Conservation (phyloP, 2,888 invertebrate species). For the Eledona agricola region DNA sequence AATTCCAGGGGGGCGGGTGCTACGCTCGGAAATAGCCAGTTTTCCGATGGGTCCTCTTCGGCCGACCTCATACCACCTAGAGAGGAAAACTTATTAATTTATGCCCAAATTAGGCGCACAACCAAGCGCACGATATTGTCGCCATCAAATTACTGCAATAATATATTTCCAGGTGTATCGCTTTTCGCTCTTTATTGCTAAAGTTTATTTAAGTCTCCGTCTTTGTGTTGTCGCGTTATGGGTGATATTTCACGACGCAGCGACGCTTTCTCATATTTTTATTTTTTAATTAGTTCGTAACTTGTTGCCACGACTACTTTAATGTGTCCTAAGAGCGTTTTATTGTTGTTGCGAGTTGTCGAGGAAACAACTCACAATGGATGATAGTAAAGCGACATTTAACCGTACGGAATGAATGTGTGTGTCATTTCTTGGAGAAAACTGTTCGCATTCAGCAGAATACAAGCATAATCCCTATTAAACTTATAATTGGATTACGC, state of each 20-base stretch:
- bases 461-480: slow-evolving; percentile 18
- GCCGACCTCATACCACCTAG: slow-evolving; percentile 37
- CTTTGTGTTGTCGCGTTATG: slow-evolving; percentile 7
- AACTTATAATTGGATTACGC: slow-evolving; percentile 25
- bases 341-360: no score
- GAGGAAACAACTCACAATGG: not conserved
- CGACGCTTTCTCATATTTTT: not conserved
- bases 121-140: no score
- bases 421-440: slow-evolving; percentile 9
- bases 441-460: slow-evolving; percentile 4
- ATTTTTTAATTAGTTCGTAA: slow-evolving; percentile 1
- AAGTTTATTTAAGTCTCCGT: slow-evolving; percentile 13
- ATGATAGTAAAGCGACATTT: not conserved
- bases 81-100: slow-evolving; percentile 23
- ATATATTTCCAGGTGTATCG: slow-evolving; percentile 8
- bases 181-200: slow-evolving; percentile 12
- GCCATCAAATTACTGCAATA: slow-evolving; percentile 13
- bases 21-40: slow-evolving; percentile 57
- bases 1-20: slow-evolving; percentile 57
- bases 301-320: no score
- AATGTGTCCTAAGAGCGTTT: no score
- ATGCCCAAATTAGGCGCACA: slow-evolving; percentile 9
- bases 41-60: slow-evolving; percentile 54
- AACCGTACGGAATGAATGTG: not conserved
- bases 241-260: slow-evolving; percentile 10